Conservation (phyloP, 2,888 invertebrate genomes). For the Carabus problematicus region DNA sequence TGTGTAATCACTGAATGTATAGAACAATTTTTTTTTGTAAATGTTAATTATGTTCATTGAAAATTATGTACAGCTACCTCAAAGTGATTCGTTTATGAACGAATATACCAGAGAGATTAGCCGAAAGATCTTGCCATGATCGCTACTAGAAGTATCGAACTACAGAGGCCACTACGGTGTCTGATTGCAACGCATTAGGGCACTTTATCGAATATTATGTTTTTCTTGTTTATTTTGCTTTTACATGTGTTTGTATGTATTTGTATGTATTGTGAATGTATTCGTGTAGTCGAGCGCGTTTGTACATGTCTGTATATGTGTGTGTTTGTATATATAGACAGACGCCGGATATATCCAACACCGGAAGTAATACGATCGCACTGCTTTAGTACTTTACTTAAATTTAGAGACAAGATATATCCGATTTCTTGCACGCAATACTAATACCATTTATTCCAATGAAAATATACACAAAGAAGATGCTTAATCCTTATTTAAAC, state of each 20-base stretch:
- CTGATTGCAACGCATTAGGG: conserved; percentile 51
- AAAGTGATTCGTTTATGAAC: no score
- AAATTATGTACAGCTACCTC: no score
- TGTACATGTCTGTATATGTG: no score
- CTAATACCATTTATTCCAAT: neutral
- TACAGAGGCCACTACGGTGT: conserved; percentile 54
- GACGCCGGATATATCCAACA: conserved; percentile 13
- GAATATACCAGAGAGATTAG: neutral
- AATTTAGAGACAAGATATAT: conserved; percentile 19
- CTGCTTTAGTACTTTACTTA: conserved; percentile 20
- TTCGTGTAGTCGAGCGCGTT: no score
- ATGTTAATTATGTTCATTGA: no score
- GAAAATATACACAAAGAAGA: neutral
- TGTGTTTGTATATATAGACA: conserved; percentile 2
- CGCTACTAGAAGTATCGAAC: conserved; percentile 31
- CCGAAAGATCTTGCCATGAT: conserved; percentile 6
- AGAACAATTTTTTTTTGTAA: no score
- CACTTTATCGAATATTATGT: conserved; percentile 46
- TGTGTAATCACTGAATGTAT: no score
- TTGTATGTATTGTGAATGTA: no score
- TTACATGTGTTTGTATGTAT: neutral
- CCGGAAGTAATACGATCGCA: conserved; percentile 30
- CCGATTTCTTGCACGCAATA: conserved; percentile 2
- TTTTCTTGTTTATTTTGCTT: neutral
- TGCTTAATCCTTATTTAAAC: neutral